These are phyloP conservation scores for Drosophila gunungcola DNA, from an alignment of 1,140 invertebrate genomes.

Conservation along the genomic window DNA sequence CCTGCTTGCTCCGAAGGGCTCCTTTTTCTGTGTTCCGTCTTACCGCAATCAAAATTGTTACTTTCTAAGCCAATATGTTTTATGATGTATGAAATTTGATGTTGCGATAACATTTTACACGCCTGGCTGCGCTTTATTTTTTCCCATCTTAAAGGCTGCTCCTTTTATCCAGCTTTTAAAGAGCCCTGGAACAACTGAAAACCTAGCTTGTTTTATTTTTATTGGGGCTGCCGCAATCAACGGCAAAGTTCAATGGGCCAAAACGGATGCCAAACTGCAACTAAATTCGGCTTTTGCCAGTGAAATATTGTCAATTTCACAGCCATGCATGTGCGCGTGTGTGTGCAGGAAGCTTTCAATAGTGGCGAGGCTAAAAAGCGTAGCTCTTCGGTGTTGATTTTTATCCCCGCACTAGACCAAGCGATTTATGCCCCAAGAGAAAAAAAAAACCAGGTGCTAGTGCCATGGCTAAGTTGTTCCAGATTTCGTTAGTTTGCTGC, in stretches of 20 bases:
- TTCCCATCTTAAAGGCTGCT: slow-evolving; percentile 37
- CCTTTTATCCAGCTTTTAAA: slow-evolving; percentile 37
- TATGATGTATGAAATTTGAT: slow-evolving; percentile 84
- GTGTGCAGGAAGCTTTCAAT: slow-evolving; percentile 13
- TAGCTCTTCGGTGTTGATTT: slow-evolving; percentile 38
- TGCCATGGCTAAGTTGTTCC: slow-evolving; percentile 4
- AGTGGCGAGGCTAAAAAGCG: slow-evolving; percentile 13
- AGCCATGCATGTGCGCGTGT: slow-evolving; percentile 22
- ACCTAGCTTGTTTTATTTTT: slow-evolving; percentile 23
- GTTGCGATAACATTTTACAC: slow-evolving; percentile 83
- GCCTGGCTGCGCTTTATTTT: slow-evolving; percentile 75
- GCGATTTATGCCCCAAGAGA: slow-evolving; percentile 30
- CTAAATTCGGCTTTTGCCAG: slow-evolving; percentile 72
- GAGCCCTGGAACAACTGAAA: background rate
- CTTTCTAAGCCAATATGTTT: slow-evolving; percentile 83
- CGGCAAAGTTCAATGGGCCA: slow-evolving; percentile 74
- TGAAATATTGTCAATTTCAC: slow-evolving; percentile 79
- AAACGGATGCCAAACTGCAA: slow-evolving; percentile 69
- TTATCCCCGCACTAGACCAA: slow-evolving; percentile 1
- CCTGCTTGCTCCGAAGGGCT: slow-evolving; percentile 47
- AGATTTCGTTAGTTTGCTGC: slow-evolving; percentile 7
- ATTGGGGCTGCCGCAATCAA: slow-evolving; percentile 58
- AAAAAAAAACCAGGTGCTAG: slow-evolving; percentile 10
- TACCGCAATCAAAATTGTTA: slow-evolving; percentile 84
- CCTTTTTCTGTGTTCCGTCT: slow-evolving; percentile 63